Evolutionary conservation across 2,888 invertebrate species (phyloP).

Genomic region (Siphonodentalium dalli): DNA sequence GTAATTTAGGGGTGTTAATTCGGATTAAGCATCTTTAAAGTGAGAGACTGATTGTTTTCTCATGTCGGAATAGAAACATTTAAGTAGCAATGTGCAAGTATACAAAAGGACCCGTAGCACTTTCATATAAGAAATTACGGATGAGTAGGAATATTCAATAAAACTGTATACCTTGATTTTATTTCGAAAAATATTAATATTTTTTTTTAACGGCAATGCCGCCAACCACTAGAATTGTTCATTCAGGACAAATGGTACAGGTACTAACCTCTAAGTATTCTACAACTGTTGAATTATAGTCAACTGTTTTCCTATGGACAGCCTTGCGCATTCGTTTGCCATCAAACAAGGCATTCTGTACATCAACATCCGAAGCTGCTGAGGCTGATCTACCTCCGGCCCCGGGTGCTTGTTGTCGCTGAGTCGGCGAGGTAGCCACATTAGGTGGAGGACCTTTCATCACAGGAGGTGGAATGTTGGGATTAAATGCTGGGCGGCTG

Average conservation of each 20-base stretch:
- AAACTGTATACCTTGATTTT: too few species aligned
- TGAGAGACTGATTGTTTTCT: too few species aligned
- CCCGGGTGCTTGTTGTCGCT: constrained; percentile 2
- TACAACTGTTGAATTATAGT: constrained; percentile 94
- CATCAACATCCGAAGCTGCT: neutral
- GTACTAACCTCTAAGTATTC: constrained; percentile 83
- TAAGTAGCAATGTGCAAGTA: too few species aligned
- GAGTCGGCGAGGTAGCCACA: neutral
- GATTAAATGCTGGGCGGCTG: neutral
- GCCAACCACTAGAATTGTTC: neutral
- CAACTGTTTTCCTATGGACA: constrained; percentile 96
- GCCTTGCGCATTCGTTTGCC: constrained; percentile 94
- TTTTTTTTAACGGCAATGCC: neutral
- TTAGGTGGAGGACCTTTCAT: neutral
- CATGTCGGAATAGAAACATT: too few species aligned
- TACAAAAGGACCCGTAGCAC: too few species aligned
- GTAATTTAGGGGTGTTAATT: too few species aligned
- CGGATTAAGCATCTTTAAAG: too few species aligned
- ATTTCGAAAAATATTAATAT: too few species aligned
- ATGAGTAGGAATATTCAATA: too few species aligned
- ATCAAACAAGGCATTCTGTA: constrained; percentile 69
- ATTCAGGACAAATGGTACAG: too few species aligned
- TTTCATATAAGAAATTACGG: too few species aligned
- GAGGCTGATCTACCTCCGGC: constrained; percentile 1
- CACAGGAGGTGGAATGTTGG: neutral